A percentile compares a stretch with the other conserved stretches of the same genome.
phyloP scores from a whole-genome alignment of 2,113 vertebrate species.

The Serinus canaria region DNA sequence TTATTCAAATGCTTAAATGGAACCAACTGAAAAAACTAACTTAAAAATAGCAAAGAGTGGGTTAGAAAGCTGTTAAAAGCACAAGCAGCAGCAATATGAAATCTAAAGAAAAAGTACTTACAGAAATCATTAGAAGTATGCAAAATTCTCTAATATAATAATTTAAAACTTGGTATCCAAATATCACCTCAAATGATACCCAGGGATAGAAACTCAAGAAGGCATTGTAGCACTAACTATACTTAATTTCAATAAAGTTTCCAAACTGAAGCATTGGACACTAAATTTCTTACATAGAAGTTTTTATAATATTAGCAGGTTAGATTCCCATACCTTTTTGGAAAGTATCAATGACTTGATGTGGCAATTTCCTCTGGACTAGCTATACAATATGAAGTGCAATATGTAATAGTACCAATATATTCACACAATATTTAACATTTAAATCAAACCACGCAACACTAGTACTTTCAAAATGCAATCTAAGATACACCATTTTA shows the following conservation, averaged over 20 bases:
- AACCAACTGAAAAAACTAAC: background rate
- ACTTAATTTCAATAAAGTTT: background rate
- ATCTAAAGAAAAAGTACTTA: background rate
- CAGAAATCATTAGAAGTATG: background rate
- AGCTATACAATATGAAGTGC: background rate
- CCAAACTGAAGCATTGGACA: background rate
- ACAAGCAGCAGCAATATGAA: conserved; percentile 5
- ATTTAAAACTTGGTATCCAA: background rate
- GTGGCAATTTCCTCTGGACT: background rate
- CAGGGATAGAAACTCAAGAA: background rate
- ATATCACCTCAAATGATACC: background rate
- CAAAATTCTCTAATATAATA: background rate
- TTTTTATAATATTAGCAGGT: background rate
- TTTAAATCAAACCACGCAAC: background rate
- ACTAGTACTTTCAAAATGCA: background rate
- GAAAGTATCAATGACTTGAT: background rate
- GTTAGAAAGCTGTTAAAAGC: conserved; percentile 58
- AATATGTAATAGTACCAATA: background rate
- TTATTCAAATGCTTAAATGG: background rate
- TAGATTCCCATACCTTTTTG: background rate
- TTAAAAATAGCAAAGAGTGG: background rate
- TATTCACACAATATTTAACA: background rate
- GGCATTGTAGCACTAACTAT: background rate
- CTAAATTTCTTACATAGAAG: background rate
- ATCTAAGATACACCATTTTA: background rate